Percentiles rank a stretch among this genome's conserved stretches.
These are phyloP conservation scores for Paraplagusia blochii DNA, from an alignment of 2,113 vertebrate species.

Conservation along the genomic window DNA sequence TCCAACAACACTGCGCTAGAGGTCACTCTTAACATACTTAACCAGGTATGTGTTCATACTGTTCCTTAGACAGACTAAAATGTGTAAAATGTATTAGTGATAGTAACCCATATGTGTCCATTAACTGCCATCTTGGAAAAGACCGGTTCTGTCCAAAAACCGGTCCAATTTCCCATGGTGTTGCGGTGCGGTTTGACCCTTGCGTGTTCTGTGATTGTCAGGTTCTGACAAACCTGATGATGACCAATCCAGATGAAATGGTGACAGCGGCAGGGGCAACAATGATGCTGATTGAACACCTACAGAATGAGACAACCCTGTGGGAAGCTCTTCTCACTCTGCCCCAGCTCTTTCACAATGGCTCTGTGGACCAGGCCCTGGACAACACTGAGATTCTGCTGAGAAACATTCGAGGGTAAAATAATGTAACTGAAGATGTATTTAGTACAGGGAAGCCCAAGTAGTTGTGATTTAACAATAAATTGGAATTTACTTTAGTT, in stretches of 20 bases:
- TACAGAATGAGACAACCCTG: conserved; percentile 65
- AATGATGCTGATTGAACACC: conserved; percentile 44
- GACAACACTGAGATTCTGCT: conserved; percentile 20
- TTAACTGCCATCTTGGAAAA: not conserved
- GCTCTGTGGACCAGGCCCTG: conserved; percentile 36
- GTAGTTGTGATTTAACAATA: too few relatives aligned
- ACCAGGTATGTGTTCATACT: conserved; percentile 45
- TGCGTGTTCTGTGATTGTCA: conserved; percentile 25
- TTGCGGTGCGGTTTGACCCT: not conserved
- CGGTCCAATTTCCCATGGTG: not conserved
- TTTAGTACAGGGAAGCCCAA: too few relatives aligned
- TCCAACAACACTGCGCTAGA: conserved; percentile 67
- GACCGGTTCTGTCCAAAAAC: not conserved
- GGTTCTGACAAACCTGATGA: conserved; percentile 58
- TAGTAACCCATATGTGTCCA: not conserved
- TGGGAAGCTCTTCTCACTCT: conserved; percentile 69
- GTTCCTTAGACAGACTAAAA: too few relatives aligned
- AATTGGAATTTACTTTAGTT: not conserved
- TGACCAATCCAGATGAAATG: conserved; percentile 44
- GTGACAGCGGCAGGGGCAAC: conserved; percentile 10
- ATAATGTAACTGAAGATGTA: not conserved
- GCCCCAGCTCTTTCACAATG: conserved; percentile 51
- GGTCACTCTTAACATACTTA: conserved; percentile 54
- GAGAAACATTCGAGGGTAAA: conserved; percentile 59
- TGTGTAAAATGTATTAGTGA: too few relatives aligned